Evolutionary conservation across 2,113 vertebrate genomes (phyloP).

Genomic region (Perognathus longimembris): DNA sequence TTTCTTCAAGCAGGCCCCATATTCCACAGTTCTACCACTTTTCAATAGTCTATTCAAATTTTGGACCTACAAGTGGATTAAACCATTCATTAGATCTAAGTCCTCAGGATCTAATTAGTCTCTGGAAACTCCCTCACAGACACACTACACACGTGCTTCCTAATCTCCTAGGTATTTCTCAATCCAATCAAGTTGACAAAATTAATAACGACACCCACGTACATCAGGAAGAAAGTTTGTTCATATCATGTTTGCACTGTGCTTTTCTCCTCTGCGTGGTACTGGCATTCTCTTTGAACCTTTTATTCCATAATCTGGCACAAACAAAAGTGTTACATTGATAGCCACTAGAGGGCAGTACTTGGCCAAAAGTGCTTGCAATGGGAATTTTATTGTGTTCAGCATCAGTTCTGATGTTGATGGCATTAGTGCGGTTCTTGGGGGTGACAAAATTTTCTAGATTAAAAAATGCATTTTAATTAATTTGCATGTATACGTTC

Average conservation of each 20-base stretch:
- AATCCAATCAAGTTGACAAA: background rate
- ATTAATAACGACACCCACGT: background rate
- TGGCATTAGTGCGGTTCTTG: background rate
- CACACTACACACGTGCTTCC: background rate
- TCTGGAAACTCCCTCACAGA: background rate
- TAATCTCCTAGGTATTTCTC: background rate
- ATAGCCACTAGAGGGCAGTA: slow-evolving; percentile 17
- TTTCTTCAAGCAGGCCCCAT: background rate
- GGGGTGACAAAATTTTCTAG: background rate
- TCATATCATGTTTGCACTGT: background rate
- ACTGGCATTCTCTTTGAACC: no score
- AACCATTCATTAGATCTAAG: background rate
- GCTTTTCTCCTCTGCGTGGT: background rate
- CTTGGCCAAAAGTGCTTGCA: background rate
- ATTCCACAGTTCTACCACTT: background rate
- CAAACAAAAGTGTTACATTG: background rate
- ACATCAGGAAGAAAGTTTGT: background rate
- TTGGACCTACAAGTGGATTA: background rate
- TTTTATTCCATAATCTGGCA: background rate
- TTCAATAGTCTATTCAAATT: background rate
- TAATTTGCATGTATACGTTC: background rate
- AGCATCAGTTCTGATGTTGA: background rate
- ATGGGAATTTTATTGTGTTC: background rate
- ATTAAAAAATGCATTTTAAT: background rate
- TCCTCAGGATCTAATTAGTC: background rate